Percentiles rank a stretch among this genome's conserved stretches.
These are phyloP conservation scores for Chelonoidis abingdonii DNA, from an alignment of 2,113 vertebrate genomes.

Conservation along the genomic window DNA sequence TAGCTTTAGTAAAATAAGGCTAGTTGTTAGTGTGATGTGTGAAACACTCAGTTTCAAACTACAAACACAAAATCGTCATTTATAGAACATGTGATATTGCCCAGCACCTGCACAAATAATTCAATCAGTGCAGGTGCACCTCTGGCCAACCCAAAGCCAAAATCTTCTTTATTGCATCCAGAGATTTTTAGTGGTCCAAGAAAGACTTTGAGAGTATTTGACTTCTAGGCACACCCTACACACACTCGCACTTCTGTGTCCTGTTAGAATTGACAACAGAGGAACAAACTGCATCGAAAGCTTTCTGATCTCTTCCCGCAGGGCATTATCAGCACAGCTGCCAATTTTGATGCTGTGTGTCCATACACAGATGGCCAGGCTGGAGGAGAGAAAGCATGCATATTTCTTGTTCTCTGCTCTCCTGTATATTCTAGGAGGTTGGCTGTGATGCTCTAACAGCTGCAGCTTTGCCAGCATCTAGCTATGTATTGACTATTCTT, in stretches of 20 bases:
- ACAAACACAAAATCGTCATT: not conserved
- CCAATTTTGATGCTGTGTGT: slow-evolving; percentile 31
- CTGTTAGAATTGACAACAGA: not conserved
- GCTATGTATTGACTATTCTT: not conserved
- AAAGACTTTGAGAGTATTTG: not conserved
- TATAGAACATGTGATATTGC: not conserved
- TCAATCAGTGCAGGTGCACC: slow-evolving; percentile 18
- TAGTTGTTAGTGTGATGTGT: not conserved
- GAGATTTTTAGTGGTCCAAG: slow-evolving; percentile 29
- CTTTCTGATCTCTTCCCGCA: slow-evolving; percentile 35
- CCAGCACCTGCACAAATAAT: not conserved
- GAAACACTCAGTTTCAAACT: not conserved
- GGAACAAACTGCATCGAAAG: slow-evolving; percentile 41
- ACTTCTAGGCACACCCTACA: not conserved
- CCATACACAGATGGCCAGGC: slow-evolving; percentile 28
- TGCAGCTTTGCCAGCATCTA: not conserved
- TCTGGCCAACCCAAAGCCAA: slow-evolving; percentile 16
- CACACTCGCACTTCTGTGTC: not conserved
- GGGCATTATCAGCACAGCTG: slow-evolving; percentile 58
- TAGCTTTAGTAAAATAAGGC: slow-evolving; percentile 8
- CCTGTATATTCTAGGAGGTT: not conserved
- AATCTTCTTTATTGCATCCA: slow-evolving; percentile 29
- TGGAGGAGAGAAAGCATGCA: slow-evolving; percentile 13
- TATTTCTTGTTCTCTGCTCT: slow-evolving; percentile 13
- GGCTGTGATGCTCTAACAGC: slow-evolving; percentile 2